Conservation (phyloP, 1,140 invertebrate species). For the Harpegnathos saltator region DNA sequence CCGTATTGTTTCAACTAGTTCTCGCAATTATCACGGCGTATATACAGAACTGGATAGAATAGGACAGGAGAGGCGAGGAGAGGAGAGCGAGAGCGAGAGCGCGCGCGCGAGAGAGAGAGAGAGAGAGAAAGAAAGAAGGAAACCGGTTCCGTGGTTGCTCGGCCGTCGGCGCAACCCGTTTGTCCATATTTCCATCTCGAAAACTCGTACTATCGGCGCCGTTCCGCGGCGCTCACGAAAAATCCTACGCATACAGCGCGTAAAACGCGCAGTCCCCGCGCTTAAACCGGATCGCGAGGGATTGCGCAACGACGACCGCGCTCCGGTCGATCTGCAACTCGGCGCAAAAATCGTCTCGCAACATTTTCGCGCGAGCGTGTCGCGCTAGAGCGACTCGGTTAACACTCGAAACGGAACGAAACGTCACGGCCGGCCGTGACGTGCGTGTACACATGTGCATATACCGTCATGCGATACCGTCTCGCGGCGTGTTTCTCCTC, state of each 20-base stretch:
- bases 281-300: conserved; percentile 7
- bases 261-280: conserved; percentile 9
- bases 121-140: too few species aligned
- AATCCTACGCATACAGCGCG: conserved; percentile 13
- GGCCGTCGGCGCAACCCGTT: conserved; percentile 29
- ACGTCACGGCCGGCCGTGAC: too few species aligned
- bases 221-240: conserved; percentile 17
- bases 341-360: too few species aligned
- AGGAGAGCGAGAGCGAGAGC: too few species aligned
- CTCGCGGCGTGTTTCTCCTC: neutral
- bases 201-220: conserved; percentile 37
- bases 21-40: conserved; percentile 47
- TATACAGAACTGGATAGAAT: conserved; percentile 27
- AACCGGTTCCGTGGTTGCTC: conserved; percentile 46
- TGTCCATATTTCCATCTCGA: conserved; percentile 52
- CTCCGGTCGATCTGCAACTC: neutral
- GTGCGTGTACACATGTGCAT: too few species aligned
- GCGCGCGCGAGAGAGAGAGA: too few species aligned
- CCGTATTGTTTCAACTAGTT: conserved; percentile 57
- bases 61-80: too few species aligned
- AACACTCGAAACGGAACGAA: too few species aligned
- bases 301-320: conserved; percentile 45
- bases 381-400: too few species aligned
- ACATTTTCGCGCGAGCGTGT: too few species aligned
- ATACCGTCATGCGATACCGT: too few species aligned